Evolutionary conservation across 2,888 invertebrate genomes (phyloP), one percentile per base, ranked within the genome.

Genomic region (Mimas tiliae): DNA sequence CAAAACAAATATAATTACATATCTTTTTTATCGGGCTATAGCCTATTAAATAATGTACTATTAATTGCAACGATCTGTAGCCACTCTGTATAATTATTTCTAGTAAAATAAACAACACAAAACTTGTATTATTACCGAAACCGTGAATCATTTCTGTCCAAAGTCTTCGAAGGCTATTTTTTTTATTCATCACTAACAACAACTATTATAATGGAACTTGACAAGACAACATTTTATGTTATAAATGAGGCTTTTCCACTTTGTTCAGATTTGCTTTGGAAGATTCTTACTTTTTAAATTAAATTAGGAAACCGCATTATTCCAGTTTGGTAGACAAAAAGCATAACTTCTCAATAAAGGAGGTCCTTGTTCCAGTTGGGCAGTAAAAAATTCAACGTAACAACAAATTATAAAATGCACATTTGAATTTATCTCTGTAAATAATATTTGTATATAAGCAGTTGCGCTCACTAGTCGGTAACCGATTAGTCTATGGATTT

Each of bases 71-170:
- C 16, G 19, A 38, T 19, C 19, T 65, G 48, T 55, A 45, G 34
- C 16, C 34, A 48, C 55, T 58, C 47, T 55, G 55, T 58, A 58
- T 58, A 16, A 77, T 72, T 71, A 76, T 69, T 70, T 66, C 67
- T 62, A 68, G 74, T 67, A 72, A 71, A 74, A 71, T 45, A 16
- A 48, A 63, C 12, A 33, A 74, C 38, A 58, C 55, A 58, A 58
- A 9, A 58, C 42, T 6, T 58, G 38, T 65, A 68, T 55, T 58
- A 42, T 19, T 58, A 73, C 81, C 81, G 81, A 78, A 76, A 73
- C 82, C 81, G 81, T 80, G 83, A 82, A 83, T 80, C 82, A 82
- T 62, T 66, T 66, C 33, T 19, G 45, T 52, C 52, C 12, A 42
- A 58, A 63, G 45, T 16, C 33, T 62, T 50, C 58, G 2, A 55